Base-by-base conservation (phyloP, 2,113 vertebrate species). In the Sceloporus undulatus region DNA sequence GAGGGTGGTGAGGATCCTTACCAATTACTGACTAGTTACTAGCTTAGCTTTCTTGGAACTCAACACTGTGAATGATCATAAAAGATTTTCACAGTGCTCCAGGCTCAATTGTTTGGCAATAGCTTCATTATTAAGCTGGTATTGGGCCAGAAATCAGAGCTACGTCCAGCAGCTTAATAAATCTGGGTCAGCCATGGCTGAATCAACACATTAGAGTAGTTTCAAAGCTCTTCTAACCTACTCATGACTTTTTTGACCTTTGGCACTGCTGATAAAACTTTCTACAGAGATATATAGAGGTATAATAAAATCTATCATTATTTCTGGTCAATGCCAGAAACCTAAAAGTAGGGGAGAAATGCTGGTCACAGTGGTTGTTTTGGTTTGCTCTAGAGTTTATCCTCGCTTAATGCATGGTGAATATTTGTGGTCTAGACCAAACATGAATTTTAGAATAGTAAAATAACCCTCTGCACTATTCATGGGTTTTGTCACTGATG, bases 51-150 rank as follows among this genome's bases (percentile, higher is more conserved):
- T 82, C 80, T 87, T 52, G 76, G 9, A 54, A 75, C 34, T 81
- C 89, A 79, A 38, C 59, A 87, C 40, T 93, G 85, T 66, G 76
- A 83, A 6, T 81, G 73, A 83, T 23, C 73, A 42, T 13, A 81
- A 66, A 70, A 82, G 21, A 23, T 77, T 87, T 91, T 48, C 21
- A 82, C 25, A 40, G 0, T 7, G 56, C 23, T 84, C 84, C 9
- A 9, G 4, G n/a, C 73, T 34, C 4, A 78, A n/a, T 38, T 1
- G n/a, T 2, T 19, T 2, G 56, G 59, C 42, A 19, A 29, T 29
- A 27, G 21, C 16, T 21, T 4, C 18, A 38, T 48, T 62, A 52
- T 75, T 68, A 54, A 27, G 34, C 13, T 85, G 77, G 25, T 21
- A 6, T 16, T 75, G 42, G 48, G 21, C 40, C 70, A 74, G 9